phyloP scores from a whole-genome alignment of 2,797 vertebrate genomes.

The Sebastes minor region DNA sequence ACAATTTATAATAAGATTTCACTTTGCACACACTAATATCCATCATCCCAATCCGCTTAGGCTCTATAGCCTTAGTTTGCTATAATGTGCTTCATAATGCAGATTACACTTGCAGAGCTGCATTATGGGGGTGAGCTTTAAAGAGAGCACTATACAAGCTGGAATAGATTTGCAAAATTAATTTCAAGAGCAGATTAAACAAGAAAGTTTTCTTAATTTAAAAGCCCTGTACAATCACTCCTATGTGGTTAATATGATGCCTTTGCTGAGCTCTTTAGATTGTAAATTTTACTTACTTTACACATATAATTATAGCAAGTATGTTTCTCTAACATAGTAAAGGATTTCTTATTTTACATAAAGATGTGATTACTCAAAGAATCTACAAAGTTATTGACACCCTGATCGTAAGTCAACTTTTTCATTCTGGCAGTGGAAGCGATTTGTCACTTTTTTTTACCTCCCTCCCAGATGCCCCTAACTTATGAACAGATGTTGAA shows the following conservation, averaged over 20 bases:
- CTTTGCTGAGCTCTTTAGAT: neutral
- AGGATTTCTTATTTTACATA: neutral
- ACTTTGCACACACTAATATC: neutral
- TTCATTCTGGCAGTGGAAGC: neutral
- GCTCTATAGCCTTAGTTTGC: neutral
- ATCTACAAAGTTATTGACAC: neutral
- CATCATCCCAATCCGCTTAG: neutral
- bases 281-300: neutral
- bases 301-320: neutral
- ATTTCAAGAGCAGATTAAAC: neutral
- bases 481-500: slow-evolving; percentile 3
- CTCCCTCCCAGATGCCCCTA: neutral
- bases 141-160: neutral
- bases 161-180: neutral
- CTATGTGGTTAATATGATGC: neutral
- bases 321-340: neutral
- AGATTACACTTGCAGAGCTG: neutral
- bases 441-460: neutral
- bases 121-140: neutral
- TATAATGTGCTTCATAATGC: neutral
- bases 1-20: neutral
- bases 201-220: neutral
- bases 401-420: neutral
- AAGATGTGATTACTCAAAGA: neutral
- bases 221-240: neutral